Percentiles rank a stretch among this genome's conserved stretches.
Conservation (phyloP, 2,797 vertebrate genomes). For the Adrianichthys oophorus region DNA sequence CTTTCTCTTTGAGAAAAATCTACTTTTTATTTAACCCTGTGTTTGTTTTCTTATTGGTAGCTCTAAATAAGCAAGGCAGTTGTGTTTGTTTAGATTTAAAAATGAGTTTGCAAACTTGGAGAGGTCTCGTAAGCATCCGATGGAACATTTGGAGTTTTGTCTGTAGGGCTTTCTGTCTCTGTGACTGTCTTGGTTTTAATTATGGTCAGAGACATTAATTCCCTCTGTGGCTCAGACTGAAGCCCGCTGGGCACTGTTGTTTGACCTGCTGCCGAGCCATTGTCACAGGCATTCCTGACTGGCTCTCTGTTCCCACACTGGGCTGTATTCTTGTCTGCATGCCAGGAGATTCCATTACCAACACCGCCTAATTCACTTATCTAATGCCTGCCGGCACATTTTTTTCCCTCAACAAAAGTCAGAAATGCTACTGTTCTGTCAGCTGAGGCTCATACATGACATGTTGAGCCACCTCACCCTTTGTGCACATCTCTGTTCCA, state of each 20-base stretch:
- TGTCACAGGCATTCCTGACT: slow-evolving; percentile 49
- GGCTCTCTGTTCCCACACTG: slow-evolving; percentile 28
- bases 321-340: slow-evolving; percentile 30
- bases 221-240: no score
- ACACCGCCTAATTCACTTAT: slow-evolving; percentile 18
- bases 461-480: background rate
- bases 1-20: no score
- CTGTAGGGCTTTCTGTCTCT: no score
- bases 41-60: no score
- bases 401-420: background rate
- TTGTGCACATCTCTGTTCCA: slow-evolving; percentile 52
- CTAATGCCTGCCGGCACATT: slow-evolving; percentile 7
- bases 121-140: no score
- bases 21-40: no score
- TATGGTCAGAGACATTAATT: background rate
- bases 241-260: no score
- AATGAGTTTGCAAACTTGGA: no score
- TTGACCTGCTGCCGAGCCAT: slow-evolving; percentile 13
- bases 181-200: no score
- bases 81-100: no score
- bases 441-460: background rate
- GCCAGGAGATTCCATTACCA: slow-evolving; percentile 41
- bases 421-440: slow-evolving; percentile 1
- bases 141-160: no score
- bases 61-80: no score